Base-by-base conservation (phyloP, 1,140 invertebrate species). In the Dreissena rostriformis region DNA sequence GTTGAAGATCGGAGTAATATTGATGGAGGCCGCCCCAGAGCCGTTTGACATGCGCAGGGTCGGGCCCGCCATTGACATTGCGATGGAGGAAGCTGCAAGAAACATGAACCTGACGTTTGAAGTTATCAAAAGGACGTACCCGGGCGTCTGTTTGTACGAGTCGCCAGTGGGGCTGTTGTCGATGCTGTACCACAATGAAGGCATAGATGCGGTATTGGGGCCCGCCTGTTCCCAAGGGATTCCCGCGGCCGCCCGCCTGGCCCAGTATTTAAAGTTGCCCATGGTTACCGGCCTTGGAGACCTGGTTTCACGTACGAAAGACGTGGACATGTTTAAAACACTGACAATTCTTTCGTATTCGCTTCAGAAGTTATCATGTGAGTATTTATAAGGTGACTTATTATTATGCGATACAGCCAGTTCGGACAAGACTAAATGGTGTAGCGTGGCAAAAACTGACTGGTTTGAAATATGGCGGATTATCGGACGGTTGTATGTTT, bases 191-290 rank as follows among this genome's bases (percentile, higher is more conserved):
- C n/a, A n/a, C n/a, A n/a, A n/a, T n/a, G n/a, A n/a, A n/a, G n/a
- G 52, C 22, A 70, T 83, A 24, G 76, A 61, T n/a, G 81, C 70
- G 1, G 51, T 83, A 4, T 52, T 83, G 22, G 81, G 81, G 22
- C 81, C 81, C 5, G 81, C 81, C 55, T 83, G 81, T 39, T 83
- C 81, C 17, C 81, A 83, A 49, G 66, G 72, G n/a, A 51, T 83
- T 0, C 6, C 70, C 26, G n/a, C 72, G 14, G 29, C 81, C 19
- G 81, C 61, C 39, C 15, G 73, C 1, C 61, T 83, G 2, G 81
- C 81, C 4, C 72, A 75, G 8, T 75, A 83, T 49, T n/a, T 83
- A 10, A 53, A 57, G 10, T 4, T 83, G 24, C 81, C 81, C 5
- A 83, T 83, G 71, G 51, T 83, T 5, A 67, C 81, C 11, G 81